Conservation (phyloP, 2,113 vertebrate species). For the Montifringilla adamsi region DNA sequence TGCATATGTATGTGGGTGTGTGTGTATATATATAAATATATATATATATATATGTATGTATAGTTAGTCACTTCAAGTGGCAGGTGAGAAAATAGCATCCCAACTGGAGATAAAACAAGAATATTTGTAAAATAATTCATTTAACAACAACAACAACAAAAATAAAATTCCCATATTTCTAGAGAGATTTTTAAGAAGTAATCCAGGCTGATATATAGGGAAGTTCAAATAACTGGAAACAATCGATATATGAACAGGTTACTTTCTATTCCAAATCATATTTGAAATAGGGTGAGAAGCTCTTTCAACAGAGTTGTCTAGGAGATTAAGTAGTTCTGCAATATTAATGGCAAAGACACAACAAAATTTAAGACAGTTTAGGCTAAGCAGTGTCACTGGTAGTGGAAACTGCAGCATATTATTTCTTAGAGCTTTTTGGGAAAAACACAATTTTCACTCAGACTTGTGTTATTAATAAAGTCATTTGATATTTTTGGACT, state of each 20-base stretch:
- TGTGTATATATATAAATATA: accelerated
- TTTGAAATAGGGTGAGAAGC: not conserved
- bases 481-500: not conserved
- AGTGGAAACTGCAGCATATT: not conserved
- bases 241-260: not conserved
- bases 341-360: not conserved
- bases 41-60: too few species aligned
- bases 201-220: not conserved
- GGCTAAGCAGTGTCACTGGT: not conserved
- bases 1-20: accelerated
- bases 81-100: not conserved
- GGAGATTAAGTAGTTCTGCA: not conserved
- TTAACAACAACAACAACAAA: not conserved
- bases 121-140: not conserved
- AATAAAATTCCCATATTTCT: not conserved
- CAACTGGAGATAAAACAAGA: not conserved
- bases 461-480: not conserved
- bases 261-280: not conserved
- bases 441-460: not conserved
- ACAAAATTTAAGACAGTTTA: not conserved
- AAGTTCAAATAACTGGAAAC: not conserved
- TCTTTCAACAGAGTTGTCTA: not conserved
- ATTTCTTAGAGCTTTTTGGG: not conserved
- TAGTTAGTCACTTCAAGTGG: not conserved
- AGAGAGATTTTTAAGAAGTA: not conserved